Evolutionary conservation across 2,797 vertebrate genomes (phyloP), one percentile per base, ranked within the genome.

Genomic region (Emys orbicularis): DNA sequence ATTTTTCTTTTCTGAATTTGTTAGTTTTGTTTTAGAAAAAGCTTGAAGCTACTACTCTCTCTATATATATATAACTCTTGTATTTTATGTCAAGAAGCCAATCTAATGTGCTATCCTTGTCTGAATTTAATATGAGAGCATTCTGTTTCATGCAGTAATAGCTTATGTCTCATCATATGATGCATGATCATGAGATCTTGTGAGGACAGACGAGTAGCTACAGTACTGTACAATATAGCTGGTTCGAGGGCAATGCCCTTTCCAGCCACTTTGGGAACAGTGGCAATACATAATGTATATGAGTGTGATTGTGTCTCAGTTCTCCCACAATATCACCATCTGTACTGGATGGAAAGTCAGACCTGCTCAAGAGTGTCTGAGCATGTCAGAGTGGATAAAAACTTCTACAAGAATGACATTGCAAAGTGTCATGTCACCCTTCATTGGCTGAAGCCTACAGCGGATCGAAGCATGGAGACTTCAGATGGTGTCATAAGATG

Each of bases 181-280:
- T 41, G 61, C n/a, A 9, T 1, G 0, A 49, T 76, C 23, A 3
- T 0, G 1, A 41, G 19, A 12, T 4, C n/a, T 19, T 2, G 49
- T 0, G 1, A 12, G 44, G 18, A 83, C 90, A n/a, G 88, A 12
- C 1, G 56, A 7, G 29, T 0, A 61, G 77, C 31, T 47, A 41
- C 76, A 1, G 49, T 49, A 0, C 2, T 2, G 0, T n/a, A 0
- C 31, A 6, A 1, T 8, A 31, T 1, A 16, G 15, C 3, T 0
- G 0, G 16, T 49, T 27, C 9, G 9, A 0, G 0, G 53, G 2
- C 23, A 0, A 16, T 4, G 52, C 0, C 37, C 68, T 53, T 44
- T 3, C 72, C 1, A 12, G 0, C 56, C 54, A 2, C 34, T 41
- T 5, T 49, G 27, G 27, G 37, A 72, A 72, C 10, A 19, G 21